phyloP scores from a whole-genome alignment of 2,888 invertebrate species.

The Drosophila tanythrix region DNA sequence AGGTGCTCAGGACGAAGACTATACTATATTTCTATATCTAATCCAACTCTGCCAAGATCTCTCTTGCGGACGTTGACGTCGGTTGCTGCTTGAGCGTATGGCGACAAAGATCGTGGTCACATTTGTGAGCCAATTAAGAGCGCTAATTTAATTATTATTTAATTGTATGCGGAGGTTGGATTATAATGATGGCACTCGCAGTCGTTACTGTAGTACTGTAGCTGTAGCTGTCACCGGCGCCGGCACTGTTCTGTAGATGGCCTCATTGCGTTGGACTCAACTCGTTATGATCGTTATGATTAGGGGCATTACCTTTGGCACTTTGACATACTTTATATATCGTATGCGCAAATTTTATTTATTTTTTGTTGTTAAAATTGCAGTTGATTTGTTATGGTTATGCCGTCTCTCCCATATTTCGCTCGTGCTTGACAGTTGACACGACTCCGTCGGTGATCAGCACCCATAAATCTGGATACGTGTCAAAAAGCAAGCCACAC shows the following conservation, averaged over 20 bases:
- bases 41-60: neutral
- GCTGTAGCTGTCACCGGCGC: neutral
- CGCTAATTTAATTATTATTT: slow-evolving; percentile 73
- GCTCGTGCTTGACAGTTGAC: slow-evolving; percentile 44
- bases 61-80: neutral
- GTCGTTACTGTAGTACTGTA: neutral
- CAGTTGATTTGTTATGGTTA: slow-evolving; percentile 13
- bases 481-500: slow-evolving; percentile 47
- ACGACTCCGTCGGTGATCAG: slow-evolving; percentile 39
- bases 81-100: slow-evolving; percentile 14
- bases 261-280: slow-evolving; percentile 17
- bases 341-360: slow-evolving; percentile 47
- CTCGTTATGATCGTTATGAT: slow-evolving; percentile 46
- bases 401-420: neutral
- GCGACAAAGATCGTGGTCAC: slow-evolving; percentile 30
- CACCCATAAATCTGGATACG: slow-evolving; percentile 65
- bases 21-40: neutral
- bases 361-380: neutral
- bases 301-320: slow-evolving; percentile 61
- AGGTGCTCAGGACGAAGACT: neutral
- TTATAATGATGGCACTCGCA: slow-evolving; percentile 45
- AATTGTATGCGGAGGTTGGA: slow-evolving; percentile 54
- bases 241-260: neutral
- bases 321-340: slow-evolving; percentile 50
- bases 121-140: slow-evolving; percentile 70